A percentile compares a stretch with the other conserved stretches of the same genome.
Evolutionary conservation across 35 echinoderm and acorn worm species (phyloP).

Genomic region (Ophioderma brevispina): DNA sequence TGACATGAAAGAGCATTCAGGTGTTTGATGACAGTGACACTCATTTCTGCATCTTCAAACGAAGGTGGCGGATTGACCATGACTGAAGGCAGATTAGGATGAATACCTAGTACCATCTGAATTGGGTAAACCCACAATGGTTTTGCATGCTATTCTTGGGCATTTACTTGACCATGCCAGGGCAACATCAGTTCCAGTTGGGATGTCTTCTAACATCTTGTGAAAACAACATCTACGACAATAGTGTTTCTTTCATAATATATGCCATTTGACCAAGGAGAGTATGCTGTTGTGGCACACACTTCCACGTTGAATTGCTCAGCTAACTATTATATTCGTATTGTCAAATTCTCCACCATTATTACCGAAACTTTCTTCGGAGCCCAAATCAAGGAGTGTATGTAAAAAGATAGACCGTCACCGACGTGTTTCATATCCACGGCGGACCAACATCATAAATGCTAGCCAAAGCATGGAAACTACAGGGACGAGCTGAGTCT

Average conservation of each 20-base stretch:
- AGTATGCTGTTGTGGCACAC: conserved; percentile 19
- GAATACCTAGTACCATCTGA: neutral
- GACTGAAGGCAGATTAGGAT: conserved; percentile 16
- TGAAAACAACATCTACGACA: neutral
- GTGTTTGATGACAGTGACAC: neutral
- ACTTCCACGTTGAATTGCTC: conserved; percentile 29
- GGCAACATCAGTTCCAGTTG: neutral
- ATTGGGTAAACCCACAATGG: conserved; percentile 19
- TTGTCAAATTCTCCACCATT: conserved; percentile 19
- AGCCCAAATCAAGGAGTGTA: conserved; percentile 32
- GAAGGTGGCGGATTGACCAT: neutral
- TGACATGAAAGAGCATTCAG: conserved; percentile 25
- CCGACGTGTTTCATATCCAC: conserved; percentile 36
- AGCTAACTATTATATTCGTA: conserved; percentile 12
- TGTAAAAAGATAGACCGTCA: conserved; percentile 27
- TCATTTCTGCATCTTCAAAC: neutral
- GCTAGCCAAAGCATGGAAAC: conserved; percentile 35
- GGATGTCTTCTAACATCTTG: conserved; percentile 7
- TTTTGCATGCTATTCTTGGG: conserved; percentile 25
- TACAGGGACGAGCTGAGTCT: conserved; percentile 36
- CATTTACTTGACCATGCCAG: conserved; percentile 21
- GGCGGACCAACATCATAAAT: conserved; percentile 16
- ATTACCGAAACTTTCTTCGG: conserved; percentile 7
- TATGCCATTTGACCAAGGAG: conserved; percentile 16
- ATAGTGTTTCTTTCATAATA: conserved; percentile 24